These are phyloP conservation scores for Mirza zaza DNA, from an alignment of 2,113 vertebrate species.

Conservation along the genomic window DNA sequence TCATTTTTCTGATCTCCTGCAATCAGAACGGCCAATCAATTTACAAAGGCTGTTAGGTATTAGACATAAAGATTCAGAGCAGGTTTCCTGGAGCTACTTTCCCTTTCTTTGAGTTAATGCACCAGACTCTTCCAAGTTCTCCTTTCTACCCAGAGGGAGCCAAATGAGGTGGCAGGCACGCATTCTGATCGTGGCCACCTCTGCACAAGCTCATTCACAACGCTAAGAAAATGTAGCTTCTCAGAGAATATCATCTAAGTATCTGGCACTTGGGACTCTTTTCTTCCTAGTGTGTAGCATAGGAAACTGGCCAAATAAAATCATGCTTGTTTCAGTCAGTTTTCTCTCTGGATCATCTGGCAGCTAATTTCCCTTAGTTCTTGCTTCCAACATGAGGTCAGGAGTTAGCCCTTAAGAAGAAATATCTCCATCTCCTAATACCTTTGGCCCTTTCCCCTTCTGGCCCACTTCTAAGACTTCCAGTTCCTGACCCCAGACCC, in stretches of 20 bases:
- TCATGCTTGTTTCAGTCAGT: not conserved
- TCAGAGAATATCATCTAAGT: not conserved
- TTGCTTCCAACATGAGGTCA: not conserved
- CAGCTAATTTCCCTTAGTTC: not conserved
- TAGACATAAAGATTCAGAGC: not conserved
- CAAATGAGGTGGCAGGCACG: not conserved
- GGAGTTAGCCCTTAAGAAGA: not conserved
- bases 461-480: not conserved
- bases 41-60: not conserved
- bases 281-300: not conserved
- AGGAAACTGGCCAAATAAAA: constrained; percentile 53
- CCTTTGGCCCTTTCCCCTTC: not conserved
- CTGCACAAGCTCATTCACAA: not conserved
- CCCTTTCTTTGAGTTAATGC: not conserved
- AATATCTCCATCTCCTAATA: not conserved
- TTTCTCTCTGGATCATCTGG: constrained; percentile 7
- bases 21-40: not conserved
- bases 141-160: not conserved
- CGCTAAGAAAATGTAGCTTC: not conserved
- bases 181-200: not conserved
- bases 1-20: not conserved
- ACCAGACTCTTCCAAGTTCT: not conserved
- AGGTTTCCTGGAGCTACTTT: not conserved
- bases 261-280: not conserved
- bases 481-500: not conserved